Evolutionary conservation across 2,113 vertebrate species (phyloP), one percentile per base, ranked within the genome.

Genomic region (Steatornis caripensis): DNA sequence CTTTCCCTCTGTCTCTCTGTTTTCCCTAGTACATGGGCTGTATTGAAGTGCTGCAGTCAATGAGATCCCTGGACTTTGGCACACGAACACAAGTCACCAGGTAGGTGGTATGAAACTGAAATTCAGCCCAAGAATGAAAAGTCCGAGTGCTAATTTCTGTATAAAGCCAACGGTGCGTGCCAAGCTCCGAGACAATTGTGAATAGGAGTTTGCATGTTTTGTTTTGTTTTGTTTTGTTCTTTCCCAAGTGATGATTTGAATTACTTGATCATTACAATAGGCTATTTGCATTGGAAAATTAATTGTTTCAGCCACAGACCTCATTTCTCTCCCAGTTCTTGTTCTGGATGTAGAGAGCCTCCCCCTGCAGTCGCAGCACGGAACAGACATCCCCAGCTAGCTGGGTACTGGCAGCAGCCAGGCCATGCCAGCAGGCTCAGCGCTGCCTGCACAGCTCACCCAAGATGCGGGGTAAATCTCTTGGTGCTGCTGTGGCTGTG

Each of bases 81-180:
- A 99, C 98, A 2, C 98, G 99, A 97, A 99, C 99, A 8, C 99
- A 99, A 97, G 99, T 99, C 89, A 99, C 99, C 97, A 98, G 99
- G 99, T 99, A 99, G 96, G 98, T 77, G 37, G 36, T 45, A n/a
- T 24, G 43, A 60, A 37, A 76, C 48, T 17, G 64, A 95, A 37
- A 83, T 60, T 48, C 85, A 89, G 37, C 43, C 36, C 51, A 20
- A 62, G 72, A 92, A 41, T 49, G 10, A 79, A 86, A 76, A 68
- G 10, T 15, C 43, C 0, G 4, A 55, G 36, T 11, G 5, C 36
- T 83, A 30, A 91, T 93, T 90, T 81, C 86, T 77, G 16, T 48
- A 27, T 62, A 61, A 94, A 92, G 87, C 82, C 34, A 36, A 37
- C 55, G 15, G 46, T 75, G 36, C 0, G 0, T 65, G 89, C 90